These are phyloP conservation scores for Chrysochloris asiatica DNA, from an alignment of 2,113 vertebrate species.

Conservation along the genomic window DNA sequence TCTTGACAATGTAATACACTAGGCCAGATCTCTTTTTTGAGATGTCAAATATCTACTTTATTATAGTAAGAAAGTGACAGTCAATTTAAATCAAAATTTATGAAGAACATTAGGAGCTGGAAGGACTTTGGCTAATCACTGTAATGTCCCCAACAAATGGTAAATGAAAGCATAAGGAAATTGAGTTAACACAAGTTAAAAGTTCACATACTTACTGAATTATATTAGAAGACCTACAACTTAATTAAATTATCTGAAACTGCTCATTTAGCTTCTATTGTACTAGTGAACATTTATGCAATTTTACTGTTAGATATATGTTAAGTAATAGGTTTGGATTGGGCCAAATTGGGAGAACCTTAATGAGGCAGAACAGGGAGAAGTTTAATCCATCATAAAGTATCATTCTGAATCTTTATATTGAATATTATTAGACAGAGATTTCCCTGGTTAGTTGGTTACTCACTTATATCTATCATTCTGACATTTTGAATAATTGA, in stretches of 20 bases:
- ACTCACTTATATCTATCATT: slow-evolving; percentile 55
- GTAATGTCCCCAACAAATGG: slow-evolving; percentile 90
- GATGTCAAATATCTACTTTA: slow-evolving; percentile 88
- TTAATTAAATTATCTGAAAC: slow-evolving; percentile 89
- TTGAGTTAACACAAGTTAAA: slow-evolving; percentile 90
- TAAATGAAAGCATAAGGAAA: slow-evolving; percentile 91
- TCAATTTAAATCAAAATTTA: slow-evolving; percentile 91
- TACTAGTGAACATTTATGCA: slow-evolving; percentile 76
- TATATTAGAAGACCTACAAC: slow-evolving; percentile 86
- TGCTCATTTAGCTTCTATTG: slow-evolving; percentile 83
- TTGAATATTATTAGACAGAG: slow-evolving; percentile 50
- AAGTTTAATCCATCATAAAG: slow-evolving; percentile 70
- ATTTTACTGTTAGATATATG: slow-evolving; percentile 77
- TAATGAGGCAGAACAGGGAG: slow-evolving; percentile 68
- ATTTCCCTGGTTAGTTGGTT: slow-evolving; percentile 66
- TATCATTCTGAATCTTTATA: slow-evolving; percentile 66
- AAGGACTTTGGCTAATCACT: slow-evolving; percentile 89
- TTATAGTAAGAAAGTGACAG: slow-evolving; percentile 88
- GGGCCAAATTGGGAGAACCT: slow-evolving; percentile 67
- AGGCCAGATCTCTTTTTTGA: slow-evolving; percentile 75
- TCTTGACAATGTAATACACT: slow-evolving; percentile 76
- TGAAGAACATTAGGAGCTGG: slow-evolving; percentile 88
- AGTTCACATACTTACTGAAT: slow-evolving; percentile 89
- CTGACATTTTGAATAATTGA: slow-evolving; percentile 73
- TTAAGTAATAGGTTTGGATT: slow-evolving; percentile 75